Conservation (phyloP, 2,888 invertebrate genomes). For the Chrysolina americana region DNA sequence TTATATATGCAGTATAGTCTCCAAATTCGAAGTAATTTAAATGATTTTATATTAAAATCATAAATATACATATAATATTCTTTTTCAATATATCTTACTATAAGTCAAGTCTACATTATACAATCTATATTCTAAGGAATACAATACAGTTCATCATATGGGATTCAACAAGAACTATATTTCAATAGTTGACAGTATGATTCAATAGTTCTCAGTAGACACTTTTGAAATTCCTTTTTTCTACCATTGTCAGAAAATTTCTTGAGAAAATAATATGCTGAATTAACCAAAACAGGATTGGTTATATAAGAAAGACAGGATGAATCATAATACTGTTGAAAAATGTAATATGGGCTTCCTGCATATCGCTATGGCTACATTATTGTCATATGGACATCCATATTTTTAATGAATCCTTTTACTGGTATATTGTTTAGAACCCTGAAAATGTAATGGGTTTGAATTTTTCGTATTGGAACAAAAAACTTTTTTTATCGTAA, state of each 20-base stretch:
- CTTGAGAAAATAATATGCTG: too few relatives aligned
- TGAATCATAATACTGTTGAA: too few relatives aligned
- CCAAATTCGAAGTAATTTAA: background rate
- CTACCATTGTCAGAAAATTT: too few relatives aligned
- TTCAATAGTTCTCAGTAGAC: too few relatives aligned
- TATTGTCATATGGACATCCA: too few relatives aligned
- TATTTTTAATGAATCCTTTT: too few relatives aligned
- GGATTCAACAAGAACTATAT: background rate
- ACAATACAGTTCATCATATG: background rate
- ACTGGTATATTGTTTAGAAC: too few relatives aligned
- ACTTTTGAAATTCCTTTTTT: too few relatives aligned
- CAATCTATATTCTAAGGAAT: conserved; percentile 24
- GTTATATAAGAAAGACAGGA: too few relatives aligned
- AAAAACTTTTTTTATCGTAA: background rate
- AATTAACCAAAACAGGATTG: too few relatives aligned
- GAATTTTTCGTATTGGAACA: background rate
- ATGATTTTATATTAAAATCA: conserved; percentile 39
- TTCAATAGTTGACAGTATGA: background rate
- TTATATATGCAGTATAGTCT: conserved; percentile 14
- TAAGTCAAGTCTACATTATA: conserved; percentile 35
- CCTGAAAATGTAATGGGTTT: background rate
- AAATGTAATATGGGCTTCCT: too few relatives aligned
- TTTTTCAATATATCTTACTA: conserved; percentile 31
- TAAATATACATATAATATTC: conserved; percentile 5
- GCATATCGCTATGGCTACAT: too few relatives aligned